phyloP scores from a whole-genome alignment of 2,888 invertebrate species.

The Thymelicus lineola region DNA sequence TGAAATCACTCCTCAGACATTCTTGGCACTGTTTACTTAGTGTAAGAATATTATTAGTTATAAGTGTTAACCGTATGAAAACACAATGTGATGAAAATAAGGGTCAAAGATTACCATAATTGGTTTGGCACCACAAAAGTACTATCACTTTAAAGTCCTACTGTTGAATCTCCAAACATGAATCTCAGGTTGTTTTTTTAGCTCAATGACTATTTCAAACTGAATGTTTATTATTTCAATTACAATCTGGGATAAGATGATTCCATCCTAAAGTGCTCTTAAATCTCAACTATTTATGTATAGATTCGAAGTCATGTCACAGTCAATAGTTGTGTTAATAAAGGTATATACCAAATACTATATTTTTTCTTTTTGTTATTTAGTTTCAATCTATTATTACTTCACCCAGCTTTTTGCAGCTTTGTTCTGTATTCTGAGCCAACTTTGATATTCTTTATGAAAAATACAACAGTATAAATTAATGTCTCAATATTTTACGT shows the following conservation, averaged over 20 bases:
- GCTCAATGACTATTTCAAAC: slow-evolving; percentile 47
- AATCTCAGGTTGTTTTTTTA: slow-evolving; percentile 36
- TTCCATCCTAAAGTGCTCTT: slow-evolving; percentile 85
- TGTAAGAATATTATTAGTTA: slow-evolving; percentile 46
- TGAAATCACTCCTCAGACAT: slow-evolving; percentile 42
- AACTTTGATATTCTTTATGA: too few species aligned
- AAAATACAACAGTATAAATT: too few species aligned
- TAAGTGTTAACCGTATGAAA: slow-evolving; percentile 58
- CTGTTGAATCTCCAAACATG: slow-evolving; percentile 42
- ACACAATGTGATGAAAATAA: slow-evolving; percentile 80
- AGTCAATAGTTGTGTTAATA: slow-evolving; percentile 73
- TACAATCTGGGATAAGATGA: slow-evolving; percentile 74
- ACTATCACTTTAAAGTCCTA: slow-evolving; percentile 45
- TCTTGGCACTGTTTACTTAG: slow-evolving; percentile 40
- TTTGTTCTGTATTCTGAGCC: too few species aligned
- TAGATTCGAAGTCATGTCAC: slow-evolving; percentile 66
- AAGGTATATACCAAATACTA: slow-evolving; percentile 50
- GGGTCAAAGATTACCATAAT: slow-evolving; percentile 71
- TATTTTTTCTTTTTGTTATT: not conserved
- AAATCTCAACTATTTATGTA: slow-evolving; percentile 75
- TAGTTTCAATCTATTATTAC: not conserved
- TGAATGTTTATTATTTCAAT: slow-evolving; percentile 59
- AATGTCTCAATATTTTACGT: too few species aligned
- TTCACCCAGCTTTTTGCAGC: too few species aligned
- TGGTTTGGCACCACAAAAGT: slow-evolving; percentile 71